phyloP scores from a whole-genome alignment of 2,888 invertebrate species.

The Torymus aiolomorphi region DNA sequence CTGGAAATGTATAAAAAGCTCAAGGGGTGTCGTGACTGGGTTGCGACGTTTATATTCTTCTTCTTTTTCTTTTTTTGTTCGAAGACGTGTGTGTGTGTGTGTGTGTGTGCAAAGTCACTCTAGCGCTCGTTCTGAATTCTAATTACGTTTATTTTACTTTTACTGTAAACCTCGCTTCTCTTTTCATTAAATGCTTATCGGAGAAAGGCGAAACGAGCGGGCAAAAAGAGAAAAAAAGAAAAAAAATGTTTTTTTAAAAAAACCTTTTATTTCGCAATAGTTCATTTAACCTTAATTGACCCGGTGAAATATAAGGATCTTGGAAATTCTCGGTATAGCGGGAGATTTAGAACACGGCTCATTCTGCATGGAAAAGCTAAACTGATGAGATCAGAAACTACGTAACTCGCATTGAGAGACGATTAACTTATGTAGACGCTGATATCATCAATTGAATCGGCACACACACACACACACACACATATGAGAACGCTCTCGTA shows the following conservation, averaged over 20 bases:
- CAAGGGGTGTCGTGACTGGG: no score
- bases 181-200: background rate
- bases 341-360: background rate
- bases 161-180: no score
- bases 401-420: slow-evolving; percentile 30
- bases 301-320: no score
- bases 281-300: slow-evolving; percentile 1
- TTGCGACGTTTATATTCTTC: no score
- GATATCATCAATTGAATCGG: slow-evolving; percentile 43
- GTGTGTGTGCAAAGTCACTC: no score
- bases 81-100: no score
- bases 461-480: slow-evolving; percentile 4
- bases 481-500: slow-evolving; percentile 16
- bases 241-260: no score
- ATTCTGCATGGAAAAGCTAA: background rate
- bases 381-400: slow-evolving; percentile 34
- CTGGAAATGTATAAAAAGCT: background rate
- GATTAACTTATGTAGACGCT: slow-evolving; percentile 33
- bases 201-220: background rate
- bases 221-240: no score
- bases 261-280: background rate
- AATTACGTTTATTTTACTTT: no score
- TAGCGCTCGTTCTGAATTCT: no score
- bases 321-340: background rate
- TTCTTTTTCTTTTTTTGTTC: no score